Base-by-base conservation (phyloP, 2,797 vertebrate species). In the Myripristis murdjan region DNA sequence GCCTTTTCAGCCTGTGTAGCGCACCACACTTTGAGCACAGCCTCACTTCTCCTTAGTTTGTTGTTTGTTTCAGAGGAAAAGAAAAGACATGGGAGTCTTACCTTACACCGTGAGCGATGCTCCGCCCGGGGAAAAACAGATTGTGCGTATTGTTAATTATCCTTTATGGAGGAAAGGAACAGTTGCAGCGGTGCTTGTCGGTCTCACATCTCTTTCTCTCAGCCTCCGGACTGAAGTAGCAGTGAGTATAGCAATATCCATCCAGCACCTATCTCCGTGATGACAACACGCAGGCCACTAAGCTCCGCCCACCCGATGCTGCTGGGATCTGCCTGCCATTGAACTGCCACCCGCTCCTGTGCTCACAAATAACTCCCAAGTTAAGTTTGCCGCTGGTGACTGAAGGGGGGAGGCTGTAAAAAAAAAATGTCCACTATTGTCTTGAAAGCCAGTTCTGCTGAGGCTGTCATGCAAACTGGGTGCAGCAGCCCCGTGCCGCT, bases 141-240 rank as follows among this genome's bases (percentile, higher is more conserved):
- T 10, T 44, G 26, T 28, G 22, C 2, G n/a, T 37, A 43, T 4
- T 6, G 69, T 78, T 83, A 81, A 15, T 70, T 91, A 91, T 93
- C 91, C 91, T 51, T 49, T 72, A 70, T 20, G 48, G 22, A 68
- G 52, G 58, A 63, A 75, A 46, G 49, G 79, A 23, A 15, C 83
- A 62, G 69, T 8, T 10, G 64, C 26, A 57, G 48, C 52, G 9
- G 61, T 23, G 23, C 31, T 5, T 1, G 54, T 47, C 71, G 55
- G 46, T 43, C 69, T 82, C 66, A 65, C 85, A 84, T 79, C 84
- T 76, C 83, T 71, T 76, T 61, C 76, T 77, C 51, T 81, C 91
- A 89, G 83, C 79, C 85, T 86, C 82, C 89, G 82, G 79, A 92
- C 87, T 92, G 91, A 76, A 84, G 76, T 10, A n/a, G 77, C 61